Evolutionary conservation across 2,888 invertebrate genomes (phyloP), one percentile per base, ranked within the genome.

Genomic region (Colostygia pectinataria): DNA sequence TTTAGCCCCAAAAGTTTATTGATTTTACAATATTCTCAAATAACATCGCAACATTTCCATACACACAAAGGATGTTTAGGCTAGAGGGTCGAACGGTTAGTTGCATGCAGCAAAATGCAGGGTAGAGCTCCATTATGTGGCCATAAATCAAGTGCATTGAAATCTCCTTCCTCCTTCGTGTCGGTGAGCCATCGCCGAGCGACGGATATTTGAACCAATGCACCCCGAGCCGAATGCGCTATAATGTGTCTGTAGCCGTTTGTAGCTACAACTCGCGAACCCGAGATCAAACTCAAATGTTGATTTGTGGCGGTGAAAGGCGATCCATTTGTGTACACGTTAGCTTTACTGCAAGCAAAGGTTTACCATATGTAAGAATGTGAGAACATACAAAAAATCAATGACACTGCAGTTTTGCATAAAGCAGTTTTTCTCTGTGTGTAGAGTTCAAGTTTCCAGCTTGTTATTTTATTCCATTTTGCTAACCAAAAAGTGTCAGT

Each of bases 121-220:
- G 78, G 77, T 74, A 74, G 74, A 67, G 77, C 80, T 77, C 80
- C 80, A 85, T 85, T 84, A 85, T 79, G 77, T 76, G 71, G 63
- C 65, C 76, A 82, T 88, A 88, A 87, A 88, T 88, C 87, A 86
- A 77, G 74, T 74, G 85, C 87, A 85, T 82, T 85, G 83, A 85
- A 87, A 85, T 81, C 85, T 84, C 79, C 84, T 86, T 85, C 86
- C 83, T 83, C 80, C 75, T 83, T 84, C 84, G 83, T 83, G 85
- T 80, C 78, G 83, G 76, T 71, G 76, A 74, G 71, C 80, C 79
- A 81, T 83, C 77, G 79, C 65, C 71, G 68, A 73, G 74, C 77
- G 78, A 76, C 80, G 80, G 79, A 80, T 81, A 83, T 85, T 83
- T 78, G 81, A 80, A 71, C 79, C 78, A 75, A 74, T 76, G 71